Base-by-base conservation (phyloP, 1,140 invertebrate species). In the Panulirus ornatus region DNA sequence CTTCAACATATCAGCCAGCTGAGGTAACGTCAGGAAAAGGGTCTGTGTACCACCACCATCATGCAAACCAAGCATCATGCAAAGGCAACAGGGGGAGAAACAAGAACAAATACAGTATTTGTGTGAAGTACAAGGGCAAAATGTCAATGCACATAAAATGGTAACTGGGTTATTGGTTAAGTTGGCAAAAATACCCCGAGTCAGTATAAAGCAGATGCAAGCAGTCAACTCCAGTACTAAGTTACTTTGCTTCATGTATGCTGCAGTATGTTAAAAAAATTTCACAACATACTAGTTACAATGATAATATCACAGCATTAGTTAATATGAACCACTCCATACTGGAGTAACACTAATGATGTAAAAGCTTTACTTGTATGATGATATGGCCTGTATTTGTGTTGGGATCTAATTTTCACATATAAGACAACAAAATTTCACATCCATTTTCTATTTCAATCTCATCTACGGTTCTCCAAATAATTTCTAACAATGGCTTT, bases 41-140 rank as follows among this genome's bases (percentile, higher is more conserved):
- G 85, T 88, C 85, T 88, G 85, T 88, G 19, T 47, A 54, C 44
- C 79, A 88, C 71, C 85, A 88, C 85, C 75, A 79, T 54, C 85
- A 88, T 88, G 85, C 85, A 88, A 79, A 79, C 75, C 85, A 88
- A 88, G 75, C 54, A 88, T 63, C 85, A 88, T 88, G 85, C 85
- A 88, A 58, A 75, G 75, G 75, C 75, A 81, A 88, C 75, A 88
- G 76, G 73, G 71, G 63, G 47, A 38, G 51, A 63, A 38, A 63
- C 51, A 87, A 63, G 58, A 71, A 84, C 38, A 58, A 42, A 66
- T 40, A 84, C 82, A 84, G 40, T 47, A 44, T 78, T n/a, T 78
- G 75, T 47, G 9, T 78, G 58, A 2, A 66, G 58, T 66, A 66
- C 5, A 30, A 66, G n/a, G 58, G 58, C n/a, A 66, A 66, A 66